A percentile compares a stretch with the other conserved stretches of the same genome.
These are phyloP conservation scores for Jaculus jaculus DNA, from an alignment of 2,113 vertebrate genomes.

Conservation along the genomic window DNA sequence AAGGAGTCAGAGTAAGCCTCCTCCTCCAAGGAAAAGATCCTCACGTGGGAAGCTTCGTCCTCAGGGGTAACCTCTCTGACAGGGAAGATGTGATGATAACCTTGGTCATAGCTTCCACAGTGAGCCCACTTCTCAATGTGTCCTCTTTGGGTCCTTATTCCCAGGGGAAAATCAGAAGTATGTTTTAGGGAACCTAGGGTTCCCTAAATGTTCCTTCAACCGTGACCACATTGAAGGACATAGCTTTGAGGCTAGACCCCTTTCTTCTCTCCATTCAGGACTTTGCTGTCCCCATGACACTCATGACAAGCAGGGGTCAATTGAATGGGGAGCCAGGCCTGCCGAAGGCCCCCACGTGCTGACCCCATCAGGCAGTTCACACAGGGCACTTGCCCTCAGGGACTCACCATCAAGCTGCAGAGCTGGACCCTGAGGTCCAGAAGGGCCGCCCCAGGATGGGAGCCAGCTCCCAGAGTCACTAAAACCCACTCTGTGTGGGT, in stretches of 20 bases:
- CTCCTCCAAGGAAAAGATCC: not conserved
- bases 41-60: fast-evolving
- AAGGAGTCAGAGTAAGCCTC: fast-evolving
- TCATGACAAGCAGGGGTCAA: fast-evolving
- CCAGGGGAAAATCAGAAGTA: not conserved
- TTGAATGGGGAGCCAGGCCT: fast-evolving
- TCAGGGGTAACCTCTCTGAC: fast-evolving
- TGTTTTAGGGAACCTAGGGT: not conserved
- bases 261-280: not conserved
- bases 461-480: fast-evolving
- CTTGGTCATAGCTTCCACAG: fast-evolving
- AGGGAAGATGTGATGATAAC: not conserved
- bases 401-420: fast-evolving
- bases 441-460: not conserved
- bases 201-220: not conserved
- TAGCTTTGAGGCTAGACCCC: not conserved
- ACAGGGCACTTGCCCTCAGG: fast-evolving
- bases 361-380: fast-evolving
- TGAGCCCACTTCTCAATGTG: not conserved
- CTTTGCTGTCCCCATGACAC: fast-evolving
- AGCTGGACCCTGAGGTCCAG: fast-evolving
- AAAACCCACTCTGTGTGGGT: fast-evolving
- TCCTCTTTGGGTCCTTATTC: not conserved
- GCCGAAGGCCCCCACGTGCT: fast-evolving
- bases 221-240: fast-evolving